Evolutionary conservation across 2,888 invertebrate species (phyloP).

Genomic region (Agrenia bidenticulata): DNA sequence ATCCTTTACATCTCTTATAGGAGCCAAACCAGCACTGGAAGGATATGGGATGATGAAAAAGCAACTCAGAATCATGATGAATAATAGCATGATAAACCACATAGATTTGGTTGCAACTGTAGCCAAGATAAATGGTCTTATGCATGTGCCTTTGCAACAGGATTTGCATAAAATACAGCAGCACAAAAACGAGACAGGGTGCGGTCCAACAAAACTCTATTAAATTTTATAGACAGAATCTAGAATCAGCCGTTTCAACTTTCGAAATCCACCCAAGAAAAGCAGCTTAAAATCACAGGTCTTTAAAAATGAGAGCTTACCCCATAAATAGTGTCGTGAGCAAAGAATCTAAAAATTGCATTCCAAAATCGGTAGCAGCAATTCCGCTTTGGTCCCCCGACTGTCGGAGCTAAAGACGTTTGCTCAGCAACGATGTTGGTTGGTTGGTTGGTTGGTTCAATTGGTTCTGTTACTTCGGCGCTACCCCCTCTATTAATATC

Average conservation of each 20-base stretch:
- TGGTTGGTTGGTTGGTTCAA: too few species aligned
- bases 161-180: constrained; percentile 24
- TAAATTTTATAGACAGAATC: not conserved
- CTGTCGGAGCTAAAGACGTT: too few species aligned
- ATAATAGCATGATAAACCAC: constrained; percentile 36
- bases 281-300: too few species aligned
- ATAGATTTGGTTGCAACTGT: constrained; percentile 38
- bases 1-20: constrained; percentile 13
- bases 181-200: constrained; percentile 31
- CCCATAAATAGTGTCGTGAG: constrained; percentile 33
- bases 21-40: not conserved
- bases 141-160: constrained; percentile 15
- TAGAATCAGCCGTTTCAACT: too few species aligned
- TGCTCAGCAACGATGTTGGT: too few species aligned
- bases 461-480: too few species aligned
- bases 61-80: constrained; percentile 24
- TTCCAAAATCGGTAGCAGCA: constrained; percentile 21
- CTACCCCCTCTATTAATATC: not conserved
- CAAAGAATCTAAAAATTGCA: constrained; percentile 20
- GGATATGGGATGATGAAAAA: constrained; percentile 34
- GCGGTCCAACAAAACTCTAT: constrained; percentile 42
- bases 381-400: constrained; percentile 10
- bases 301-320: too few species aligned
- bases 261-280: too few species aligned
- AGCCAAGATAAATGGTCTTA: constrained; percentile 26